These are phyloP conservation scores for Lepidonotus clava DNA, from an alignment of 2,888 invertebrate genomes.

Conservation along the genomic window DNA sequence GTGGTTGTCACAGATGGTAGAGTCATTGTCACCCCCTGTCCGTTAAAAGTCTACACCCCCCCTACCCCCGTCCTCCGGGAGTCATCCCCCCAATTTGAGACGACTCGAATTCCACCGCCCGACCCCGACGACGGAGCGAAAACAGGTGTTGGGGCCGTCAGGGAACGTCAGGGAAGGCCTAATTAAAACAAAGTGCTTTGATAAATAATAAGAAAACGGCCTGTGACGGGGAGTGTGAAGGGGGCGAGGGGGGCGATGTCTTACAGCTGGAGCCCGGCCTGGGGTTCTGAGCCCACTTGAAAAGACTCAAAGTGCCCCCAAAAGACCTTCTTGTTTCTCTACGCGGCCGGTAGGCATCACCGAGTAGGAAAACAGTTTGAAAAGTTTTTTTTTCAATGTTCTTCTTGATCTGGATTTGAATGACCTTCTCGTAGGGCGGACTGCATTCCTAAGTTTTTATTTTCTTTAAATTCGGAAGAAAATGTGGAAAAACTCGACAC, in stretches of 20 bases:
- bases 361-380: background rate
- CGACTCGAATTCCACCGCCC: background rate
- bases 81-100: background rate
- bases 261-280: background rate
- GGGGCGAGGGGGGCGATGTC: background rate
- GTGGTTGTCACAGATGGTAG: background rate
- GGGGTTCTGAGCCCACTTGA: background rate
- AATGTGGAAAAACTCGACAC: background rate
- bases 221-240: background rate
- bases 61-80: too few relatives aligned
- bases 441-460: too few relatives aligned
- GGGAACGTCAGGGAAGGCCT: too few relatives aligned
- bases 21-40: conserved; percentile 25
- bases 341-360: background rate
- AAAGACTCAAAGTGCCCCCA: background rate
- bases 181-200: conserved; percentile 42
- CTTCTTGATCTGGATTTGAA: too few relatives aligned
- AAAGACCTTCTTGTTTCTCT: too few relatives aligned
- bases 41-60: too few relatives aligned
- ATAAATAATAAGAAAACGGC: background rate
- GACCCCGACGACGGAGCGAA: conserved; percentile 11
- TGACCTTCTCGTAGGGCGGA: too few relatives aligned
- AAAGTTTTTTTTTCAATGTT: background rate
- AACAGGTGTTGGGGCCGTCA: background rate
- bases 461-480: background rate